Evolutionary conservation across 2,113 vertebrate genomes (phyloP).

Genomic region (Dromas ardeola): DNA sequence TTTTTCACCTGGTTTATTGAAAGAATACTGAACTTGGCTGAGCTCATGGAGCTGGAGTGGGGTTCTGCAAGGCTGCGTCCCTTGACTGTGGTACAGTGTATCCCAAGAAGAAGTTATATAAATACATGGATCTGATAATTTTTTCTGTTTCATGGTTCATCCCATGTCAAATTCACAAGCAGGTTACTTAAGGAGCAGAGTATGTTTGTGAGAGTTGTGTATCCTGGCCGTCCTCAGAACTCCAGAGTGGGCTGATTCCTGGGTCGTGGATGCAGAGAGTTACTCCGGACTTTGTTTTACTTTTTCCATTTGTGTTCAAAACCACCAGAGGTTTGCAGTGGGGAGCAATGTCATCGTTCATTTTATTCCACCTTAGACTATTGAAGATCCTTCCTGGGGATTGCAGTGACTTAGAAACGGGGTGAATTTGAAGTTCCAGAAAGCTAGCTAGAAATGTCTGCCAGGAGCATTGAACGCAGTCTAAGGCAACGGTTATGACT

Average conservation of each 20-base stretch:
- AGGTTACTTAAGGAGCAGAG: neutral
- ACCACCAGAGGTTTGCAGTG: neutral
- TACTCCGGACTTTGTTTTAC: neutral
- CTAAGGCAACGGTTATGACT: neutral
- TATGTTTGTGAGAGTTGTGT: neutral
- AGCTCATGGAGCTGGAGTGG: neutral
- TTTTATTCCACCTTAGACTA: neutral
- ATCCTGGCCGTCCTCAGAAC: neutral
- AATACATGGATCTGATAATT: neutral
- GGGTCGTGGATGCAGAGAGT: neutral
- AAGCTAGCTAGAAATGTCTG: neutral
- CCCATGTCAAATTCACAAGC: neutral
- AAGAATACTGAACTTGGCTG: neutral
- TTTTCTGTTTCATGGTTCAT: neutral
- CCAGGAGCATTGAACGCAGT: neutral
- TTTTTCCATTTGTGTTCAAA: neutral
- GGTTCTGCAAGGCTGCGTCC: neutral
- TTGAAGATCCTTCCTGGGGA: neutral
- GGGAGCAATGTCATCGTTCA: neutral
- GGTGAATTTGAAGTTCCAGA: slow-evolving; percentile 5
- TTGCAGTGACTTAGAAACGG: neutral
- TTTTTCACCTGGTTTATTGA: neutral
- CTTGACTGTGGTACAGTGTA: neutral
- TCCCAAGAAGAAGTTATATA: neutral
- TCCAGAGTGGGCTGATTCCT: neutral